Percentiles rank a stretch among this genome's conserved stretches.
These are phyloP conservation scores for Micrasema minimum DNA, from an alignment of 1,140 invertebrate genomes.

Conservation along the genomic window DNA sequence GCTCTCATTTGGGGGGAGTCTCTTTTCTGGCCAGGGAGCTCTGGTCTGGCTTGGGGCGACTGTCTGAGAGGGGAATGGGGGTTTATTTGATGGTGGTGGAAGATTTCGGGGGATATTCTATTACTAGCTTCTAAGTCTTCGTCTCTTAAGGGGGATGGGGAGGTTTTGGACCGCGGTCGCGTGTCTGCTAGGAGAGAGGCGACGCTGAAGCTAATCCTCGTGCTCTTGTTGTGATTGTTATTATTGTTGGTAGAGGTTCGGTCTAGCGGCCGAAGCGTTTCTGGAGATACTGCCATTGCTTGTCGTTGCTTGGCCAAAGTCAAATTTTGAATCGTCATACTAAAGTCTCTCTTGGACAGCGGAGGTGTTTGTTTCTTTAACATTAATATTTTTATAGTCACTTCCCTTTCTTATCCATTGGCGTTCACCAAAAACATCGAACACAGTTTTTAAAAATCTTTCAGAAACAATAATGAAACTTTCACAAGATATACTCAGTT, in stretches of 20 bases:
- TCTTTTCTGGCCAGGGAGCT: slow-evolving; percentile 61
- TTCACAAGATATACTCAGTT: no score
- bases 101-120: slow-evolving; percentile 57
- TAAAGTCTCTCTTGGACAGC: slow-evolving; percentile 62
- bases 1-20: slow-evolving; percentile 54
- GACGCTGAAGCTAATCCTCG: slow-evolving; percentile 76
- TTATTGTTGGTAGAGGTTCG: slow-evolving; percentile 58
- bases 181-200: slow-evolving; percentile 75
- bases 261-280: slow-evolving; percentile 64
- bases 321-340: slow-evolving; percentile 67
- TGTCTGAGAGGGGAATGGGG: slow-evolving; percentile 63
- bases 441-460: slow-evolving; percentile 3
- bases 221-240: slow-evolving; percentile 60
- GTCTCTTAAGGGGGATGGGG: slow-evolving; percentile 55
- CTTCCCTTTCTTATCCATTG: slow-evolving; percentile 12
- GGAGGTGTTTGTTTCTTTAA: slow-evolving; percentile 50
- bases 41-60: slow-evolving; percentile 61
- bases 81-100: slow-evolving; percentile 63
- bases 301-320: slow-evolving; percentile 60
- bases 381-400: slow-evolving; percentile 45
- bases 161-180: slow-evolving; percentile 60
- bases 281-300: slow-evolving; percentile 67
- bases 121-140: slow-evolving; percentile 60
- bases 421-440: slow-evolving; percentile 1
- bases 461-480: neutral